A percentile compares a stretch with the other conserved stretches of the same genome.
phyloP scores from a whole-genome alignment of 1,140 invertebrate genomes.

The Drosophila bocki region DNA sequence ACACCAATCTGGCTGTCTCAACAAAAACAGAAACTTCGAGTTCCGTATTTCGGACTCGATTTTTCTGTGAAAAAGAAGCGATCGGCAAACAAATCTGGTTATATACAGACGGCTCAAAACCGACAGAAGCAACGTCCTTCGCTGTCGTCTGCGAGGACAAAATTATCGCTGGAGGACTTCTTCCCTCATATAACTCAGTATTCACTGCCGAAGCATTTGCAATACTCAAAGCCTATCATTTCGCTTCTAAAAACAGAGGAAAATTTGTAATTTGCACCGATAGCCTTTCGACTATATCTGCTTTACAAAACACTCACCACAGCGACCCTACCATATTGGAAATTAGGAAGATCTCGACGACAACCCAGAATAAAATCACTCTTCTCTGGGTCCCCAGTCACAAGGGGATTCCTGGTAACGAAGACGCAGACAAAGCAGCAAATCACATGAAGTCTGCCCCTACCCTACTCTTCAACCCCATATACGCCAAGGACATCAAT shows the following conservation, averaged over 20 bases:
- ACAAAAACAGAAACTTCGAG: too few species aligned
- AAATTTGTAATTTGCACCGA: background rate
- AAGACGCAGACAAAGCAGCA: too few species aligned
- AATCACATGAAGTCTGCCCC: too few species aligned
- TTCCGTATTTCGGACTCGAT: too few species aligned
- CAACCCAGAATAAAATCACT: too few species aligned
- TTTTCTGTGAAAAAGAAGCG: background rate
- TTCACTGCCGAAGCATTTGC: background rate
- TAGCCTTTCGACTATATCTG: background rate
- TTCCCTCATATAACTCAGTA: background rate
- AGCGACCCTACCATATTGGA: too few species aligned
- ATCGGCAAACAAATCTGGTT: background rate
- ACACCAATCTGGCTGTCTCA: too few species aligned
- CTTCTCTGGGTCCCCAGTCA: too few species aligned
- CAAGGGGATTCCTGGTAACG: too few species aligned
- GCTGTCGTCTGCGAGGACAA: background rate
- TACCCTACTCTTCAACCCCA: too few species aligned
- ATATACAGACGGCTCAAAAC: background rate
- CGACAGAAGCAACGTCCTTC: background rate
- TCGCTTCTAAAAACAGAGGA: background rate
- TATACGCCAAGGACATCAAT: too few species aligned
- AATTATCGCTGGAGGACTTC: background rate
- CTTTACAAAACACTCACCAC: background rate
- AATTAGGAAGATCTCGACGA: too few species aligned
- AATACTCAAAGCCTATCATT: background rate